Conservation (phyloP, 2,888 invertebrate genomes). For the Campoplex nolae region DNA sequence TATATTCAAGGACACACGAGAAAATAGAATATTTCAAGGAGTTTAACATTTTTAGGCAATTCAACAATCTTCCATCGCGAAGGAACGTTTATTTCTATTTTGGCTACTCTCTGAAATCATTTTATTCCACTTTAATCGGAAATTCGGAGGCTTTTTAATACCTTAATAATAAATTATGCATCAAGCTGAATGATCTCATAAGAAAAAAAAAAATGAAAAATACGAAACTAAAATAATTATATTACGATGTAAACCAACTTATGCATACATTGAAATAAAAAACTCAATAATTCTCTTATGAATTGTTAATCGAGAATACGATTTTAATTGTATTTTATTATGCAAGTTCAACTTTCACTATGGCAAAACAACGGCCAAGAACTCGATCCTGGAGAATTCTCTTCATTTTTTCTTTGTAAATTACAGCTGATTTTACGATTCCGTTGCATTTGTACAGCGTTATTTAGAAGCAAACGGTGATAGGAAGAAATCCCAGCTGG, state of each 20-base stretch:
- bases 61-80: background rate
- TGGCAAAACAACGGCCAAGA: slow-evolving; percentile 1
- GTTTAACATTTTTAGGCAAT: slow-evolving; percentile 18
- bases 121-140: background rate
- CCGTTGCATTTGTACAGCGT: background rate
- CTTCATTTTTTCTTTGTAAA: background rate
- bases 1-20: background rate
- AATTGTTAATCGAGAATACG: background rate
- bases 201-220: slow-evolving; percentile 3
- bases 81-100: slow-evolving; percentile 10
- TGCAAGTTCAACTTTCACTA: background rate
- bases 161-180: background rate
- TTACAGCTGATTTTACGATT: background rate
- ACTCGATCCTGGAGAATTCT: background rate
- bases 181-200: background rate
- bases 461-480: background rate
- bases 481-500: slow-evolving; percentile 6
- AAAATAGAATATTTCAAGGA: slow-evolving; percentile 32
- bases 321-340: background rate
- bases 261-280: background rate
- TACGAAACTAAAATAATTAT: background rate
- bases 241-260: background rate
- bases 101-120: slow-evolving; percentile 30
- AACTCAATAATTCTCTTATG: background rate
- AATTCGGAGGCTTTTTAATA: background rate